Evolutionary conservation across 53 echinoderm and acorn worm species (phyloP), one percentile per base, ranked within the genome.

Genomic region (Stichopus horrens): DNA sequence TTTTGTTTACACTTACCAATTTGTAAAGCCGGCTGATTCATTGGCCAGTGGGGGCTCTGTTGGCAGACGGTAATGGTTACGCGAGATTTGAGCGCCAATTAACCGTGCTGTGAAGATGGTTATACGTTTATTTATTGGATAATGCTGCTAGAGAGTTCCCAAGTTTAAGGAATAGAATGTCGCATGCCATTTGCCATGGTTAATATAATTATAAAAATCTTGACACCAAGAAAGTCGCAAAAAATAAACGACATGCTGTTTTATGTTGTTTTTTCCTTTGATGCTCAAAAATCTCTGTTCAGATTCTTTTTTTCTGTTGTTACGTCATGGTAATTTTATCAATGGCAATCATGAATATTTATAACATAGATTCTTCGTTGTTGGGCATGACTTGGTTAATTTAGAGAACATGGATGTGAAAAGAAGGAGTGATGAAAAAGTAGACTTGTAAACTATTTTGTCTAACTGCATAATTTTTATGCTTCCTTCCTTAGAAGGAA

Each of bases 1-100:
- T 11, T 85, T 85, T 85, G 85, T 85, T 85, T 85, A 85, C 85
- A 85, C 85, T 85, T 85, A 85, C 85, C 85, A 85, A 85, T 85
- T 85, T 85, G 85, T 85, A 85, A 85, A 85, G 65, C 65, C 18
- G 60, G 23, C 52, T 85, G 85, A 85, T 85, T 85, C 85, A 85
- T 67, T 58, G 65, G 65, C 63, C 66, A 37, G 85, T 85, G 23
- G 85, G 37, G 85, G 16, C 65, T 63, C 59, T 85, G 85, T 85
- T 85, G 85, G 60, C 85, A 85, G 85, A 67, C 85, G 85, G 63
- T 85, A 85, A 85, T 85, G 85, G 85, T 85, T 52, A 85, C 63
- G 85, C 58, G 85, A 85, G 85, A 85, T 85, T 85, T 85, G 85
- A 85, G 85, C 85, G 65, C 52, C 85, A 85, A 85, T 85, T 85